Conservation (phyloP, 2,797 vertebrate genomes). For the Onychomys leucogaster region DNA sequence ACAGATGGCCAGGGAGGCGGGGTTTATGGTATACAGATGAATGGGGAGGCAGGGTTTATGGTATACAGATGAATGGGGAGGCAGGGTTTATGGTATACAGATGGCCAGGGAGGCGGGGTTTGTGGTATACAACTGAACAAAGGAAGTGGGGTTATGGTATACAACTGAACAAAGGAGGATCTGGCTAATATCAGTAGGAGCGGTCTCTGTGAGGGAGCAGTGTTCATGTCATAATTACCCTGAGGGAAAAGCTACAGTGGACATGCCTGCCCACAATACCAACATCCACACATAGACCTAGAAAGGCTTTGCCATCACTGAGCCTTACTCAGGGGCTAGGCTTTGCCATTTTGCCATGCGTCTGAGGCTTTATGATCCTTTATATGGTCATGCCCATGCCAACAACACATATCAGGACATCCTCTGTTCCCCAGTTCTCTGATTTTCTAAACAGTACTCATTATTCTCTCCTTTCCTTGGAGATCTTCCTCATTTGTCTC, state of each 20-base stretch:
- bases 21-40: not conserved
- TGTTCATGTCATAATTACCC: not conserved
- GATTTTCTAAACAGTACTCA: conserved; percentile 40
- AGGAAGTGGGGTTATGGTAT: no score
- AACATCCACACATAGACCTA: not conserved
- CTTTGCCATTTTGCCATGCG: not conserved
- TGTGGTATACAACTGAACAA: not conserved
- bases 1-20: not conserved
- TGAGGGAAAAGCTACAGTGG: not conserved
- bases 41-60: not conserved
- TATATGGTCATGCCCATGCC: not conserved
- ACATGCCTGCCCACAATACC: not conserved
- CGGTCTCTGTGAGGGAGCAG: not conserved
- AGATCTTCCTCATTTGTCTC: conserved; percentile 47
- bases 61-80: not conserved
- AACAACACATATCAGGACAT: not conserved
- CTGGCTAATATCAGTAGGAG: not conserved
- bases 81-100: not conserved
- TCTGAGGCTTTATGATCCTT: not conserved
- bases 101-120: not conserved
- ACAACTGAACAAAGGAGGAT: not conserved
- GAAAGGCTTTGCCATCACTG: not conserved
- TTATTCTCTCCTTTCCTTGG: conserved; percentile 36
- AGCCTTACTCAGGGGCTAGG: not conserved
- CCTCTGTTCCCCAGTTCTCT: not conserved